A percentile compares a stretch with the other conserved stretches of the same genome.
Conservation (phyloP, 2,888 invertebrate genomes). For the Didymodactylos carnosus region DNA sequence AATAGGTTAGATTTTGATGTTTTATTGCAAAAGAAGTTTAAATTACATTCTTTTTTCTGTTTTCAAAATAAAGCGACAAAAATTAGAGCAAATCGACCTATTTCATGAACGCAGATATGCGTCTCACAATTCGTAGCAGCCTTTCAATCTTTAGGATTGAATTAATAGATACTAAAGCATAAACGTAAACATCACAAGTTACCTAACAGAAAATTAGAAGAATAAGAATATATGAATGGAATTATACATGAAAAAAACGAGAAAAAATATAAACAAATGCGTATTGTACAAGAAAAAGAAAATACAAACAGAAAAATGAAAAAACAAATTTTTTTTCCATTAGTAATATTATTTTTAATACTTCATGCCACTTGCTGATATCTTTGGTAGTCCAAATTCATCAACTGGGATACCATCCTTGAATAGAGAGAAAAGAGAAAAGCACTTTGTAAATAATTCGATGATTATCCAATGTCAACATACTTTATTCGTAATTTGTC, state of each 20-base stretch:
- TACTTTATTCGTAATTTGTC: background rate
- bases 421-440: background rate
- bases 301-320: background rate
- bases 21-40: too few species aligned
- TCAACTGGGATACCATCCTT: constrained; percentile 12
- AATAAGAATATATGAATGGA: too few species aligned
- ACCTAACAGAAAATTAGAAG: too few species aligned
- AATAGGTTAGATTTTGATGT: too few species aligned
- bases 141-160: too few species aligned
- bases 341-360: background rate
- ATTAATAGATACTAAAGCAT: too few species aligned
- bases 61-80: too few species aligned
- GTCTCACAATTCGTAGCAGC: too few species aligned
- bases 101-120: too few species aligned
- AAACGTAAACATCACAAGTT: too few species aligned
- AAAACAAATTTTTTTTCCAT: background rate
- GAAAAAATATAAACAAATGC: background rate
- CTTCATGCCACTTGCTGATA: background rate
- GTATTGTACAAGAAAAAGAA: background rate
- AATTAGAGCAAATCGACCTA: too few species aligned
- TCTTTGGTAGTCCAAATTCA: constrained; percentile 13
- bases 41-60: too few species aligned
- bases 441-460: background rate
- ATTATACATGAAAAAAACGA: background rate
- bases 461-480: background rate